Evolutionary conservation across 2,888 invertebrate genomes (phyloP), one percentile per base, ranked within the genome.

Genomic region (Protonemura montana): DNA sequence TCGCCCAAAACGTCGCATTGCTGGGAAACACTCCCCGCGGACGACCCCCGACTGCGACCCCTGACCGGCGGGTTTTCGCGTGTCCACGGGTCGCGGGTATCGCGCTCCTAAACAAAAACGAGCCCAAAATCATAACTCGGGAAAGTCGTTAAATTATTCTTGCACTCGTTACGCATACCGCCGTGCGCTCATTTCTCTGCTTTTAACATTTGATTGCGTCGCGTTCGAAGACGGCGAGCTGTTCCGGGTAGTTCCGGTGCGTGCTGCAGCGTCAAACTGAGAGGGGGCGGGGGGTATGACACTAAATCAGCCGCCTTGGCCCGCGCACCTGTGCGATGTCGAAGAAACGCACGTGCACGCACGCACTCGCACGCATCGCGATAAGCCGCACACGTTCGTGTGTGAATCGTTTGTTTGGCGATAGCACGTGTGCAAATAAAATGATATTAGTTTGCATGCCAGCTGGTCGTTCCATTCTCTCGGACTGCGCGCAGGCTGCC

Each of bases 361-460:
- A 59, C 59, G 59, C 59, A 59, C 59, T 7, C 59, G 1, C 59
- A 21, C 59, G 7, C 59, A 21, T 21, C 1, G 59, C 21, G 59
- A 59, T 59, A 59, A 59, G 59, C 59, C 59, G 59, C 59, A 59
- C 59, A 59, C 59, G 59, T 35, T 35, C 35, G 35, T 59, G 59
- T 21, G 59, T 59, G 59, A 3, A 59, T 59, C 59, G 13, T 59
- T 59, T 59, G 59, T 59, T 59, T 21, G 59, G 21, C 21, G 21
- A 59, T 59, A 59, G 21, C 59, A 21, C 59, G 59, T 21, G 59
- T 21, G 59, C 21, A 59, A 59, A 59, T 59, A 59, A 10, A 21
- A 35, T 35, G 35, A 35, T 35, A 35, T 35, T 35, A 35, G 3
- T 35, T 10, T 59, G 59, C 59, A 59, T 59, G 59, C 59, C 59